Evolutionary conservation across 2,888 invertebrate genomes (phyloP), one percentile per base, ranked within the genome.

Genomic region (Crepidodera aurea): DNA sequence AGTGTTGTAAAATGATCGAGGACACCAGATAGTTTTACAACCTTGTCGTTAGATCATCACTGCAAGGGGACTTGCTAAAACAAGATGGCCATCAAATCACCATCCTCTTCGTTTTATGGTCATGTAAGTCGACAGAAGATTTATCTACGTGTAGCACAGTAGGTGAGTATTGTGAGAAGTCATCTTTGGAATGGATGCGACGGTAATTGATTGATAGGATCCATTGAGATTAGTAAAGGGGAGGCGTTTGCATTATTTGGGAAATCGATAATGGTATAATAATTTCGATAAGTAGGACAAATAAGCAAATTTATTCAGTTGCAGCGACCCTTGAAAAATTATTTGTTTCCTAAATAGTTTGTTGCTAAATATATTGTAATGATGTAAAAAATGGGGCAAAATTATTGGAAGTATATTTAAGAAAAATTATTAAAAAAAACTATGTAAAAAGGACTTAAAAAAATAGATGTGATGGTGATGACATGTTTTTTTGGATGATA

Each of bases 81-180:
- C 73, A 75, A 74, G 73, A 73, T 71, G 72, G 73, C 73, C 71
- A 73, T 74, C 71, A 71, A 70, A 72, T 68, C 69, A 64, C 63
- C 67, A 68, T 68, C 64, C 58, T 64, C 55, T 54, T 62, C 66
- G 63, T 60, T 70, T 71, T 71, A 71, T 57, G 67, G 68, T 61
- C 60, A 42, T 56, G 46, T 56, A 58, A 61, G 51, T 59, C 55
- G 13, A 34, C 37, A 46, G 56, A 57, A 53, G 65, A 61, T 63
- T 65, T 60, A 51, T 60, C 15, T 13, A 25, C 39, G 59, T 56
- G 56, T 55, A 40, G 48, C 56, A 12, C 56, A 37, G 56, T 56
- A 56, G 56, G 56, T 56, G 56, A 56, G 22, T 56, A 37, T 56
- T 56, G 46, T 56, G 46, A 37, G 56, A 22, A 56, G 34, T 48